Evolutionary conservation across 2,888 invertebrate genomes (phyloP), one percentile per base, ranked within the genome.

Genomic region (Eulithis testata): DNA sequence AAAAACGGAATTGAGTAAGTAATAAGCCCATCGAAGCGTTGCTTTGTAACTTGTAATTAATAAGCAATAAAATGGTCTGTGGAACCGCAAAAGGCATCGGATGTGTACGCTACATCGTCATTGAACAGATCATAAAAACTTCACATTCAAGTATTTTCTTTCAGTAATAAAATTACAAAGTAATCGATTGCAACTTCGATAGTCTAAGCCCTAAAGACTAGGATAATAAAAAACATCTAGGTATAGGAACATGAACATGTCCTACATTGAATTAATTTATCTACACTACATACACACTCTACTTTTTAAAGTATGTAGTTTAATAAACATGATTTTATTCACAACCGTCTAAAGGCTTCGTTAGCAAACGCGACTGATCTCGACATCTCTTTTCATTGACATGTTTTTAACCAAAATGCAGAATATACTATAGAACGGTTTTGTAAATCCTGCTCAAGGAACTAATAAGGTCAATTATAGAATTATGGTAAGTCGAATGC

Each of bases 1-100:
- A 65, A 68, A 66, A 73, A 60, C 65, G 36, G 50, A 57, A 50
- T 63, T 47, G 56, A 69, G 50, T 65, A 64, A 14, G 49, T 66
- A 66, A 21, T 65, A 73, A 68, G 74, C 56, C 66, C 78, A 83
- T 77, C 80, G 76, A 74, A 82, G 76, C 83, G 78, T 84, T 74
- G 71, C 76, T 75, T 77, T 81, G 83, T 82, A 79, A 78, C 73
- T 70, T 77, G 79, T 78, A 85, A 88, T 87, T 85, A 87, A 81
- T 82, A 80, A 77, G 80, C 80, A 79, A 84, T 87, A 87, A 87
- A 87, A 81, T 78, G 70, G 74, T 76, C 61, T 65, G 64, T 57
- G 65, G 68, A 65, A 62, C 53, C 63, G 60, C 75, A 73, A 74
- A 75, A 60, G 27, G 52, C 57, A 62, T 58, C 55, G 44, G 54